Conservation (phyloP, 2,888 invertebrate species). For the Polia nebulosa region DNA sequence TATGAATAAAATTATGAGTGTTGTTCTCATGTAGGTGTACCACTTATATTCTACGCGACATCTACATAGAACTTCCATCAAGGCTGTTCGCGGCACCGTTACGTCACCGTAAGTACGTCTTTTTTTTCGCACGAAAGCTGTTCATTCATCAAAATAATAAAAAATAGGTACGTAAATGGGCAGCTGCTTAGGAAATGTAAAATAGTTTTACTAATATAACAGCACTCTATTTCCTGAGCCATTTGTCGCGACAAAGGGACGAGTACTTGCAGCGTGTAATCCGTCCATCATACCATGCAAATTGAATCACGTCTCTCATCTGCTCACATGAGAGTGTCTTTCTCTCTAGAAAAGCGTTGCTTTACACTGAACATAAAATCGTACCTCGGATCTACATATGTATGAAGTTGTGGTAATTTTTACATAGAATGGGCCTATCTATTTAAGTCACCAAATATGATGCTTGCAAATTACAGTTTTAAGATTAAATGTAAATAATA, state of each 20-base stretch:
- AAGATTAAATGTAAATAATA: conserved; percentile 6
- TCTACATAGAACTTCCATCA: background rate
- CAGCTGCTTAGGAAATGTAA: conserved; percentile 55
- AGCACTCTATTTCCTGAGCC: conserved; percentile 67
- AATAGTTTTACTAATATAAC: conserved; percentile 64
- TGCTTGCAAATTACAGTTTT: conserved; percentile 20
- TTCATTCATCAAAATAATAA: background rate
- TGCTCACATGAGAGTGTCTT: conserved; percentile 79
- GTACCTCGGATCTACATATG: conserved; percentile 51
- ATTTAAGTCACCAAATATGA: conserved; percentile 30
- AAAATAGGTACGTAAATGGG: conserved; percentile 38
- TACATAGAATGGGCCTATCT: conserved; percentile 49
- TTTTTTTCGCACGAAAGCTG: background rate
- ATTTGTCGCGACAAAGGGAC: conserved; percentile 73
- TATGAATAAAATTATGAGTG: background rate
- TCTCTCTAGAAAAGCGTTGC: conserved; percentile 71
- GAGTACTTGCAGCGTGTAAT: conserved; percentile 79
- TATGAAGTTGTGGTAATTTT: conserved; percentile 55
- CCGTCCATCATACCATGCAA: conserved; percentile 88
- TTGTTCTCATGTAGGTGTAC: background rate
- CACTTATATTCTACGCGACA: background rate
- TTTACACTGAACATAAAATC: conserved; percentile 65
- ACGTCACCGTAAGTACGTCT: background rate
- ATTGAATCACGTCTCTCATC: conserved; percentile 89
- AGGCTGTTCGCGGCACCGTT: background rate